Conservation (phyloP, 2,113 vertebrate species). For the Cepphus grylle region DNA sequence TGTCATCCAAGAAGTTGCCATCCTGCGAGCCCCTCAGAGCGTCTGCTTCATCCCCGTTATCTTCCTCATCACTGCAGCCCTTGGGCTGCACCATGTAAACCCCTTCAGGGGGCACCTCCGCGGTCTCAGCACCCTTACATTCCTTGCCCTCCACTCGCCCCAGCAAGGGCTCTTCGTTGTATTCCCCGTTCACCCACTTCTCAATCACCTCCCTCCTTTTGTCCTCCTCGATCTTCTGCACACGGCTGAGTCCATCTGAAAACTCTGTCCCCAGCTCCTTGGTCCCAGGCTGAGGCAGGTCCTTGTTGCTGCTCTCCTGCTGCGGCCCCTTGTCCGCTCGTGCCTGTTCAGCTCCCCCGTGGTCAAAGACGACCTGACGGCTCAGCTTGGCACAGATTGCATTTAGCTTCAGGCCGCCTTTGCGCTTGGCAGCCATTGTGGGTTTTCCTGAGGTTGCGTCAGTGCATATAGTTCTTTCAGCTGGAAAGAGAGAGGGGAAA, state of each 20-base stretch:
- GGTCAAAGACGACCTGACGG: slow-evolving; percentile 94
- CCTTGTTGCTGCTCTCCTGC: slow-evolving; percentile 79
- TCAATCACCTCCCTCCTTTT: slow-evolving; percentile 97
- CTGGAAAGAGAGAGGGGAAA: slow-evolving; percentile 67
- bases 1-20: slow-evolving; percentile 77
- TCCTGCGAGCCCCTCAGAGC: slow-evolving; percentile 74
- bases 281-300: slow-evolving; percentile 80
- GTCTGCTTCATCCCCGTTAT: slow-evolving; percentile 79
- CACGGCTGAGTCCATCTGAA: slow-evolving; percentile 74
- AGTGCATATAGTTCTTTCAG: slow-evolving; percentile 98
- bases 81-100: slow-evolving; percentile 99
- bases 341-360: slow-evolving; percentile 79
- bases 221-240: slow-evolving; percentile 90
- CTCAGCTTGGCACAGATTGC: slow-evolving; percentile 99
- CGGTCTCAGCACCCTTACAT: slow-evolving; percentile 65
- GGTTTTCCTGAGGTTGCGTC: slow-evolving; percentile 95
- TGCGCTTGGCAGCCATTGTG: slow-evolving; percentile 98
- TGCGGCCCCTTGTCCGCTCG: slow-evolving; percentile 79
- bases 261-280: slow-evolving; percentile 75
- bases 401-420: slow-evolving; percentile 99
- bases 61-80: slow-evolving; percentile 96
- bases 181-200: slow-evolving; percentile 98
- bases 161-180: slow-evolving; percentile 82
- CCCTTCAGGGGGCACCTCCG: slow-evolving; percentile 87
- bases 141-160: slow-evolving; percentile 66